A percentile compares a stretch with the other conserved stretches of the same genome.
Evolutionary conservation across 2,888 invertebrate genomes (phyloP).

Genomic region (Sympetrum striolatum): DNA sequence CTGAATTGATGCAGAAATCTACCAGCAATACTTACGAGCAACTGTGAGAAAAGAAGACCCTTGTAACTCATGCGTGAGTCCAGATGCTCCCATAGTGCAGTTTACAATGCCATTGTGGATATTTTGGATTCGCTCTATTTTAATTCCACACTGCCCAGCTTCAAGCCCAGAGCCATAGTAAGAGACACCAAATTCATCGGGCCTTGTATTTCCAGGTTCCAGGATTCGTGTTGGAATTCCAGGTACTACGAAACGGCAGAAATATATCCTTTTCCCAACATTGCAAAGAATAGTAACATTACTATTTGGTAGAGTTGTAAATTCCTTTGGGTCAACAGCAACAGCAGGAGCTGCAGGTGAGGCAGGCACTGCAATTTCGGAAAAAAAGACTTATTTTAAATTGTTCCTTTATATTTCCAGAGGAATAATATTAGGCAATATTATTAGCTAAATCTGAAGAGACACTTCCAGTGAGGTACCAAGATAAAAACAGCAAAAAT

Average conservation of each 20-base stretch:
- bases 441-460: too few relatives aligned
- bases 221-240: constrained; percentile 59
- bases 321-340: constrained; percentile 64
- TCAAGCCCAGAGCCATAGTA: constrained; percentile 65
- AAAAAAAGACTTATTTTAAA: background rate
- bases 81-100: constrained; percentile 69
- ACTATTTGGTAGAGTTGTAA: constrained; percentile 65
- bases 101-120: constrained; percentile 74
- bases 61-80: constrained; percentile 65
- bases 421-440: too few relatives aligned
- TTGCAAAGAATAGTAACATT: constrained; percentile 67
- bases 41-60: constrained; percentile 71
- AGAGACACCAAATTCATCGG: constrained; percentile 59
- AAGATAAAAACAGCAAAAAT: too few relatives aligned
- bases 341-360: constrained; percentile 57
- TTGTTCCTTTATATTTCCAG: too few relatives aligned
- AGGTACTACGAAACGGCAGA: constrained; percentile 65
- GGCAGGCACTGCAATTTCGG: constrained; percentile 13
- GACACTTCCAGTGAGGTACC: too few relatives aligned
- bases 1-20: background rate
- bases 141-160: constrained; percentile 77
- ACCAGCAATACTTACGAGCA: constrained; percentile 70
- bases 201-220: constrained; percentile 60
- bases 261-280: constrained; percentile 65
- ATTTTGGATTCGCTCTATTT: constrained; percentile 69